Evolutionary conservation across 2,888 invertebrate genomes (phyloP).

Genomic region (Agonopterix arenella): DNA sequence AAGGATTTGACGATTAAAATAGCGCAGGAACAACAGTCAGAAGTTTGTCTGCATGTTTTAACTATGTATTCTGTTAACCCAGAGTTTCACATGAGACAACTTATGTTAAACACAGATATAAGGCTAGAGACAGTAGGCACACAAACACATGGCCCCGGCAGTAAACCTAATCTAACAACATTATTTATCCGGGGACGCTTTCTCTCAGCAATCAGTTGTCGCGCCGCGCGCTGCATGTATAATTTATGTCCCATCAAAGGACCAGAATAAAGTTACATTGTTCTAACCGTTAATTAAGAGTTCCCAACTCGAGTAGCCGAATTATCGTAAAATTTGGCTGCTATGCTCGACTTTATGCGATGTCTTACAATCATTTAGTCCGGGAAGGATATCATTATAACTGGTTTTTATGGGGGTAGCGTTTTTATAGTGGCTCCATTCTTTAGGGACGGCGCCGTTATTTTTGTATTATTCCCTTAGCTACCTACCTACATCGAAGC

Average conservation of each 20-base stretch:
- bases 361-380: conserved; percentile 51
- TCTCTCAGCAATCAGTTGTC: conserved; percentile 14
- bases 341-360: conserved; percentile 31
- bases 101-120: too few species aligned
- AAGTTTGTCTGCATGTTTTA: too few species aligned
- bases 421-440: conserved; percentile 40
- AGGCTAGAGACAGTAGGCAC: too few species aligned
- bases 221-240: conserved; percentile 24
- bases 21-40: too few species aligned
- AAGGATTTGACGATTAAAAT: too few species aligned
- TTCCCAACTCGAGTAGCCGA: conserved; percentile 23
- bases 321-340: conserved; percentile 38
- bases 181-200: conserved; percentile 15
- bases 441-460: conserved; percentile 17
- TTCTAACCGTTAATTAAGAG: conserved; percentile 44
- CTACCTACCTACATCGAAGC: not conserved
- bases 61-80: too few species aligned
- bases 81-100: too few species aligned
- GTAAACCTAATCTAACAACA: conserved; percentile 6
- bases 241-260: conserved; percentile 30
- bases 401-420: conserved; percentile 48
- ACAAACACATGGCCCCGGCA: too few species aligned
- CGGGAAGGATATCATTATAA: conserved; percentile 49
- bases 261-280: conserved; percentile 21
- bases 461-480: conserved; percentile 12